phyloP scores from a whole-genome alignment of 2,797 vertebrate genomes.

The Aratinga solstitialis region DNA sequence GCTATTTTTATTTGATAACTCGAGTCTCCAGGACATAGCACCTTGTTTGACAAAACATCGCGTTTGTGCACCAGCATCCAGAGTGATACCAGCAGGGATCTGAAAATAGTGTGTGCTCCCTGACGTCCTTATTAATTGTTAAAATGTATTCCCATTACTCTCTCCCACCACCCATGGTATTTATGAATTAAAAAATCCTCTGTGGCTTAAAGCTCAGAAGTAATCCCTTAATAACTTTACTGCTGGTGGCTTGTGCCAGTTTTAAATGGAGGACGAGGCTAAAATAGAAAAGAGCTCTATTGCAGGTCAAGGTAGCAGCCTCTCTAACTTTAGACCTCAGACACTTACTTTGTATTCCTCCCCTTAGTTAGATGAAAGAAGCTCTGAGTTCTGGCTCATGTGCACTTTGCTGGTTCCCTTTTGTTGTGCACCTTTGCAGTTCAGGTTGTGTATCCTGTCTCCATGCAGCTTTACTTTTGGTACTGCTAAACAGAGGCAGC shows the following conservation, averaged over 20 bases:
- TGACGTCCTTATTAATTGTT: neutral
- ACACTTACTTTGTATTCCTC: neutral
- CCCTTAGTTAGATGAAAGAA: neutral
- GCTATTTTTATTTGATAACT: constrained; percentile 45
- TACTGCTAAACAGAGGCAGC: neutral
- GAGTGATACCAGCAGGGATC: neutral
- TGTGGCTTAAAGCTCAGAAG: neutral
- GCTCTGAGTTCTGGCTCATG: neutral
- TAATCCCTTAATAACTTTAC: constrained; percentile 7
- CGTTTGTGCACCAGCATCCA: neutral
- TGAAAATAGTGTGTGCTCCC: neutral
- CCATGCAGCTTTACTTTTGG: neutral
- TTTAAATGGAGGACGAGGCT: neutral
- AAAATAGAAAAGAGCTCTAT: neutral
- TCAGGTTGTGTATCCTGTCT: neutral
- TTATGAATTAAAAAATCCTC: neutral
- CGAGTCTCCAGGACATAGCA: neutral
- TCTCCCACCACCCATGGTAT: neutral
- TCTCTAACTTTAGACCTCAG: neutral
- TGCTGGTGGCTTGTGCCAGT: neutral
- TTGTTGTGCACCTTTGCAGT: neutral
- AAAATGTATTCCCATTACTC: neutral
- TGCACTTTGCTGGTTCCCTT: neutral
- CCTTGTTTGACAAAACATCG: constrained; percentile 19
- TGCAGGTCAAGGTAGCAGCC: constrained; percentile 1